phyloP scores from a whole-genome alignment of 92 coral and sea anemone species.

The Siderastrea siderea region DNA sequence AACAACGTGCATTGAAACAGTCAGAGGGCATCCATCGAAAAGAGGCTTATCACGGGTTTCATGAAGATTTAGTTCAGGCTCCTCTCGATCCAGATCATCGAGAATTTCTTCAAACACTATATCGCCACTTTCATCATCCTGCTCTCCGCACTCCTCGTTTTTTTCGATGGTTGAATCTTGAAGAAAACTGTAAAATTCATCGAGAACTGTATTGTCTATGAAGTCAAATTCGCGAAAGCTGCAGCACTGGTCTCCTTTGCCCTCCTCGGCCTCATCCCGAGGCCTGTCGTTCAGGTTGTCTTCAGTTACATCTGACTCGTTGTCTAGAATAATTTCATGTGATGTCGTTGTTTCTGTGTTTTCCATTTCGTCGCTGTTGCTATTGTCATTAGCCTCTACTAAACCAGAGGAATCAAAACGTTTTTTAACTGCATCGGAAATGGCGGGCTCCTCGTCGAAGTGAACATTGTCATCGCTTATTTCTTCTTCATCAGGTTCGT shows the following conservation, averaged over 20 bases:
- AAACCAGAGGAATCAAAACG: too few species aligned
- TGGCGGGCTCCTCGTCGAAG: too few species aligned
- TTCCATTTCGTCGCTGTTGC: too few species aligned
- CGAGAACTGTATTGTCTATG: background rate
- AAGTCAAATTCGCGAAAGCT: background rate
- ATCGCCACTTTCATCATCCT: constrained; percentile 18
- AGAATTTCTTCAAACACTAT: constrained; percentile 8
- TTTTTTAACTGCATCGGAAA: too few species aligned
- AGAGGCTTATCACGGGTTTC: constrained; percentile 13
- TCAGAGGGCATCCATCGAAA: constrained; percentile 21
- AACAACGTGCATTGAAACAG: constrained; percentile 29
- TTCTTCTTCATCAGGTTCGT: too few species aligned
- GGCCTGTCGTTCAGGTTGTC: too few species aligned
- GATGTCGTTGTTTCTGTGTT: too few species aligned
- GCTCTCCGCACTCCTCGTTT: constrained; percentile 27
- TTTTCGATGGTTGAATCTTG: background rate
- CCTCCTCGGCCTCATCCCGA: background rate
- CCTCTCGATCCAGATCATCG: background rate
- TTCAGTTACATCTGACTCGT: too few species aligned
- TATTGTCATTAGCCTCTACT: too few species aligned
- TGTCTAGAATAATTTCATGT: too few species aligned
- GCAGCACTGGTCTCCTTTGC: background rate
- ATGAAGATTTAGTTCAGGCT: background rate
- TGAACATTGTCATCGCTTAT: too few species aligned
- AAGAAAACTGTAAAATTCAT: background rate